Base-by-base conservation (phyloP, 2,797 vertebrate species). In the Rhynchonycteris naso region DNA sequence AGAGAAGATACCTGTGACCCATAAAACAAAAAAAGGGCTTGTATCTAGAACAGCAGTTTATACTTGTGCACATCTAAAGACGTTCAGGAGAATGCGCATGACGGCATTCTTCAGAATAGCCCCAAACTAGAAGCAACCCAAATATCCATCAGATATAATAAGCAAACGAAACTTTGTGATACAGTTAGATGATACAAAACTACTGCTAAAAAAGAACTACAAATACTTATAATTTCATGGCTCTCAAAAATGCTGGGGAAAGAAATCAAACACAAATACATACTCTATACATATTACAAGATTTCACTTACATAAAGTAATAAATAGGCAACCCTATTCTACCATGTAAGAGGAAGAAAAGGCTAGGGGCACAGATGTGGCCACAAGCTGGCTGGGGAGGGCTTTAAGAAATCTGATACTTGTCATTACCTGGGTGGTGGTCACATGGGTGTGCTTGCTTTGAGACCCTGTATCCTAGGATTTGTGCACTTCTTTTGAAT, bases 91-190 rank as follows among this genome's bases (percentile, higher is more conserved):
- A 86, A 54, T 54, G 88, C 61, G 90, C n/a, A 65, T 6, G 3
- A 52, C 19, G 56, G 11, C 38, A 52, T 75, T 90, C 69, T 89
- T 90, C 59, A 68, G 30, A 91, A 90, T 4, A 84, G 28, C 7
- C n/a, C n/a, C 52, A 85, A 92, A 35, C 16, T 58, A 79, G 78
- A 88, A 95, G 82, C 24, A 88, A 58, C 7, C 4, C n/a, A 76
- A 52, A 1, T 52, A 35, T 43, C 80, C 26, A 68, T 81, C 38
- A 91, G 79, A 86, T 19, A 82, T 9, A 52, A 19, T 88, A 86
- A 78, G 71, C 47, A 96, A 95, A 69, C 13, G 88, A 79, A 92
- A 89, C 35, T 93, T 59, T 61, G 14, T 74, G 69, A 76, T 79
- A 82, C 0, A 47, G 22, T 7, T 66, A 91, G 50, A 68, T 30